phyloP scores from a whole-genome alignment of 2,113 vertebrate genomes.

The Aramus guarauna region DNA sequence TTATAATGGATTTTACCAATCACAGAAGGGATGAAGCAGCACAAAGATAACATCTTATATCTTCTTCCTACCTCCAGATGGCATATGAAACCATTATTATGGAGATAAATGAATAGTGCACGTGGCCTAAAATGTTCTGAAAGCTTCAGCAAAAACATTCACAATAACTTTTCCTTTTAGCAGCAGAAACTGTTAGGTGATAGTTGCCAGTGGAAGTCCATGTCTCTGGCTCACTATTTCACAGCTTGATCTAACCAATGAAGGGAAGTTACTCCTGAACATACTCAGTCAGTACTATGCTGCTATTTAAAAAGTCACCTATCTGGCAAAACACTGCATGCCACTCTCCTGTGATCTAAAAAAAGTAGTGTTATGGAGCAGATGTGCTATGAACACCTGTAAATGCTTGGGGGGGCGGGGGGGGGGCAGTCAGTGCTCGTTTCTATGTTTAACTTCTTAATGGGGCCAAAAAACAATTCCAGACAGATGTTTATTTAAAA shows the following conservation, averaged over 20 bases:
- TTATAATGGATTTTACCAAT: background rate
- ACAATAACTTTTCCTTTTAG: background rate
- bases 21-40: background rate
- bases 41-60: background rate
- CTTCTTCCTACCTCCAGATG: background rate
- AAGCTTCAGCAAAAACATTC: background rate
- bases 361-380: background rate
- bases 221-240: background rate
- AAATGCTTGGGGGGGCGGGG: background rate
- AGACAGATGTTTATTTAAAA: conserved; percentile 3
- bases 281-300: background rate
- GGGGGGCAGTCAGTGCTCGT: background rate
- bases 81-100: background rate
- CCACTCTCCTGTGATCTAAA: background rate
- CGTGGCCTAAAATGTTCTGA: background rate
- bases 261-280: background rate
- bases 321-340: background rate
- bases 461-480: background rate
- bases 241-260: background rate
- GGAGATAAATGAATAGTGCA: background rate
- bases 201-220: background rate
- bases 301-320: background rate
- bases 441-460: background rate
- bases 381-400: background rate
- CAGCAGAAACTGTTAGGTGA: background rate